Evolutionary conservation across 2,797 vertebrate genomes (phyloP).

Genomic region (Eleutherodactylus coqui): DNA sequence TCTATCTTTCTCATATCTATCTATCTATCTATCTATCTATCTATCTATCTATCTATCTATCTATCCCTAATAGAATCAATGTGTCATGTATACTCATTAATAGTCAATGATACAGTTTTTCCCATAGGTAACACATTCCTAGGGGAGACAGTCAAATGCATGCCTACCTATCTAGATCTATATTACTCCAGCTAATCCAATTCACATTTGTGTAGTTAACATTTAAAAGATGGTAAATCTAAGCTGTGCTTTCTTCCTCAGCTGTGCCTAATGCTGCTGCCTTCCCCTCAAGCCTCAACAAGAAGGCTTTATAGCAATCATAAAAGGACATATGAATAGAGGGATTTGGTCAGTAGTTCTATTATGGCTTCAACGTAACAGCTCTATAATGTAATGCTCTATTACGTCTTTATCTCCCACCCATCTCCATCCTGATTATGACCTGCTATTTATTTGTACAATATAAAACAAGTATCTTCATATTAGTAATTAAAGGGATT

Average conservation of each 20-base stretch:
- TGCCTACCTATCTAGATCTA: not conserved
- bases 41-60: not conserved
- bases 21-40: not conserved
- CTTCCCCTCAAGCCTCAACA: not conserved
- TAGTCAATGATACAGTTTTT: not conserved
- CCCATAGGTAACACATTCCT: not conserved
- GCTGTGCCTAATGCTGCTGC: not conserved
- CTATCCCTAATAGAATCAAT: not conserved
- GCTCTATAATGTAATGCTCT: slow-evolving; percentile 30
- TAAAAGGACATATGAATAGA: slow-evolving; percentile 36
- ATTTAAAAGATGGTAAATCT: not conserved
- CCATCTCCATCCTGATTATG: slow-evolving; percentile 14
- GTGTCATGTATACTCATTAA: not conserved
- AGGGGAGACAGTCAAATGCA: not conserved
- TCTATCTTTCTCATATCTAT: not conserved
- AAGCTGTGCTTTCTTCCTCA: not conserved
- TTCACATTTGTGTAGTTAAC: not conserved
- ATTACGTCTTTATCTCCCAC: slow-evolving; percentile 18
- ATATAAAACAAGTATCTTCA: slow-evolving; percentile 38
- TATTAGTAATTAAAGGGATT: slow-evolving; percentile 32
- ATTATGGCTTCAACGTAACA: not conserved
- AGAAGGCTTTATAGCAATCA: slow-evolving; percentile 35
- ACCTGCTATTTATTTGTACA: slow-evolving; percentile 45
- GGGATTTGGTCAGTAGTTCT: slow-evolving; percentile 8
- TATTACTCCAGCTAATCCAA: not conserved